Evolutionary conservation across 2,797 vertebrate species (phyloP).

Genomic region (Siniperca undulata): DNA sequence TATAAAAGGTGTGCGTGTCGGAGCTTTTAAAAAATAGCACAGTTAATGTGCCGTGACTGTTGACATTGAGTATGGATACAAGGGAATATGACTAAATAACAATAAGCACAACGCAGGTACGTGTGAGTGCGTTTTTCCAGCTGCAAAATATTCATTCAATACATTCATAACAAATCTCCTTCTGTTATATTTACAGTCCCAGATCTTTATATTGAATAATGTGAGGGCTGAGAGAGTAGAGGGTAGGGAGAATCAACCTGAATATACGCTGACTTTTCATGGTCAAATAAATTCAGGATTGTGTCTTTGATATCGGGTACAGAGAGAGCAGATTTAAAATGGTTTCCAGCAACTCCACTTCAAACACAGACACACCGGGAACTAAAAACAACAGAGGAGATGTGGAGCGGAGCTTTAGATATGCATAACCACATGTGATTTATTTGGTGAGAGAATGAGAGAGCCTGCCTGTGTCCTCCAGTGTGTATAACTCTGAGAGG

Average conservation of each 20-base stretch:
- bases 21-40: background rate
- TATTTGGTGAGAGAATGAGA: slow-evolving; percentile 35
- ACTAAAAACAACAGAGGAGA: slow-evolving; percentile 60
- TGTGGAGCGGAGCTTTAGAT: slow-evolving; percentile 35
- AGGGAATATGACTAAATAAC: background rate
- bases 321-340: slow-evolving; percentile 55
- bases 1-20: background rate
- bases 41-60: background rate
- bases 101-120: background rate
- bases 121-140: background rate
- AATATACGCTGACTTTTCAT: slow-evolving; percentile 37
- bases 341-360: slow-evolving; percentile 61
- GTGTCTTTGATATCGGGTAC: slow-evolving; percentile 63
- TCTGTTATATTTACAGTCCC: background rate
- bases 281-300: slow-evolving; percentile 63
- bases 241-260: slow-evolving; percentile 4
- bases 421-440: slow-evolving; percentile 62
- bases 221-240: background rate
- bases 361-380: slow-evolving; percentile 58
- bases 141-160: background rate
- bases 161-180: background rate
- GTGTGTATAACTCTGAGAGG: slow-evolving; percentile 49
- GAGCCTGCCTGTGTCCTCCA: slow-evolving; percentile 17
- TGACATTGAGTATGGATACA: background rate
- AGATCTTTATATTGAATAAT: slow-evolving; percentile 13